Conservation (phyloP, 30 jellyfish, hydroid and myxozoan genomes). For the Pelagia noctiluca region DNA sequence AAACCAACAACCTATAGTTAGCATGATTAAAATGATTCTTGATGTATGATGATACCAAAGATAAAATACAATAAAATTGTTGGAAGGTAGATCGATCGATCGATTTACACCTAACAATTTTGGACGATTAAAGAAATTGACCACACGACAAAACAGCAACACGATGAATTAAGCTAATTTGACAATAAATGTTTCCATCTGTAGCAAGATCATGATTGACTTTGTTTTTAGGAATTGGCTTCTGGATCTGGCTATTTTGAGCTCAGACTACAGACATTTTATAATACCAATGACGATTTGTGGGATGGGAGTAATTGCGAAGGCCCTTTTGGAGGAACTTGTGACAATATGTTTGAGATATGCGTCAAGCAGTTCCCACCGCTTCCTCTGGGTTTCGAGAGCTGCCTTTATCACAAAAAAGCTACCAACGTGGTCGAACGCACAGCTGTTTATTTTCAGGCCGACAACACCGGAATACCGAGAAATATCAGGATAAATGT, state of each 20-base stretch:
- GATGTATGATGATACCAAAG: too few species aligned
- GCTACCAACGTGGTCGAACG: slow-evolving; percentile 7
- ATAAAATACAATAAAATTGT: too few species aligned
- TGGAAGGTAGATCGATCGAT: too few species aligned
- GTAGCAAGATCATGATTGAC: too few species aligned
- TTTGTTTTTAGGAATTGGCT: not conserved
- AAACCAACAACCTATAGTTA: too few species aligned
- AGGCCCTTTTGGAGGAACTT: slow-evolving; percentile 16
- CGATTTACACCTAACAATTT: too few species aligned
- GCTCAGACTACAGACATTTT: slow-evolving; percentile 12
- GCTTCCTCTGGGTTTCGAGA: slow-evolving; percentile 23
- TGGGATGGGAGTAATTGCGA: slow-evolving; percentile 62
- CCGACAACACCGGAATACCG: slow-evolving; percentile 32
- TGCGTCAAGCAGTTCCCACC: slow-evolving; percentile 64
- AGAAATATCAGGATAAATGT: slow-evolving; percentile 33
- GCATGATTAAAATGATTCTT: too few species aligned
- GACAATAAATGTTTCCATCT: too few species aligned
- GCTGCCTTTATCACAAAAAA: slow-evolving; percentile 35
- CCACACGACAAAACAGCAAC: too few species aligned
- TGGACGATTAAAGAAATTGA: too few species aligned
- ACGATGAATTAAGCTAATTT: too few species aligned
- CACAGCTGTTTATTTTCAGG: slow-evolving; percentile 47
- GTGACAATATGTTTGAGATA: slow-evolving; percentile 50
- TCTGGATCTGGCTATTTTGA: not conserved
- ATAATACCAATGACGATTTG: slow-evolving; percentile 18